Evolutionary conservation across 2,888 invertebrate genomes (phyloP).

Genomic region (Spilosoma lubricipeda): DNA sequence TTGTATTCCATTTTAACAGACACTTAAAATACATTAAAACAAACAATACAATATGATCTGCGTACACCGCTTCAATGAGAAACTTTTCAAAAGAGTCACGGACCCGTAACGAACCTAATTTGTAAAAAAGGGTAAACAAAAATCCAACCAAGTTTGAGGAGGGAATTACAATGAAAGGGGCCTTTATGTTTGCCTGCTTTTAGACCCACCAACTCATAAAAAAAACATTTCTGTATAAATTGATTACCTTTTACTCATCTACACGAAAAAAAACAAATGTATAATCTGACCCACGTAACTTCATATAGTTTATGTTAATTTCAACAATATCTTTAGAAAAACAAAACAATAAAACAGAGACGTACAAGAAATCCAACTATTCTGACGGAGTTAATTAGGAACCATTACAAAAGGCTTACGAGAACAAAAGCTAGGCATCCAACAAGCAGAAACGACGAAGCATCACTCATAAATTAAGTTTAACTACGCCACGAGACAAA

Average conservation of each 20-base stretch:
- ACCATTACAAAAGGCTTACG: slow-evolving; percentile 18
- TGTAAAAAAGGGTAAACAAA: slow-evolving; percentile 73
- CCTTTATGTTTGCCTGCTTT: slow-evolving; percentile 19
- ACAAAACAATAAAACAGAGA: slow-evolving; percentile 15
- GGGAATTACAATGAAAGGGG: slow-evolving; percentile 60
- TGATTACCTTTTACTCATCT: not conserved
- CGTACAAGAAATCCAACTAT: slow-evolving; percentile 19
- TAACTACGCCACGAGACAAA: slow-evolving; percentile 44
- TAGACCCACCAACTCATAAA: slow-evolving; percentile 19
- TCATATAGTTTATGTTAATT: not conserved
- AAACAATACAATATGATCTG: slow-evolving; percentile 9
- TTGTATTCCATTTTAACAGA: not conserved
- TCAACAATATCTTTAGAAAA: slow-evolving; percentile 7
- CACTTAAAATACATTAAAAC: not conserved
- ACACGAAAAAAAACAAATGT: not conserved
- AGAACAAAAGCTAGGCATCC: slow-evolving; percentile 22
- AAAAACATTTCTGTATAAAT: slow-evolving; percentile 1
- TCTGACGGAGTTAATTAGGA: slow-evolving; percentile 18
- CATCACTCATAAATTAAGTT: slow-evolving; percentile 45
- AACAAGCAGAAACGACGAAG: slow-evolving; percentile 22
- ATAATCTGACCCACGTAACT: not conserved
- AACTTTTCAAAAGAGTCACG: slow-evolving; percentile 37
- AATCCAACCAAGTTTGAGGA: slow-evolving; percentile 48
- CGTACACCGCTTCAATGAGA: slow-evolving; percentile 35
- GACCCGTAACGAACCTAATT: slow-evolving; percentile 72